These are phyloP conservation scores for Cervus canadensis DNA, from an alignment of 2,113 vertebrate genomes.

Conservation along the genomic window DNA sequence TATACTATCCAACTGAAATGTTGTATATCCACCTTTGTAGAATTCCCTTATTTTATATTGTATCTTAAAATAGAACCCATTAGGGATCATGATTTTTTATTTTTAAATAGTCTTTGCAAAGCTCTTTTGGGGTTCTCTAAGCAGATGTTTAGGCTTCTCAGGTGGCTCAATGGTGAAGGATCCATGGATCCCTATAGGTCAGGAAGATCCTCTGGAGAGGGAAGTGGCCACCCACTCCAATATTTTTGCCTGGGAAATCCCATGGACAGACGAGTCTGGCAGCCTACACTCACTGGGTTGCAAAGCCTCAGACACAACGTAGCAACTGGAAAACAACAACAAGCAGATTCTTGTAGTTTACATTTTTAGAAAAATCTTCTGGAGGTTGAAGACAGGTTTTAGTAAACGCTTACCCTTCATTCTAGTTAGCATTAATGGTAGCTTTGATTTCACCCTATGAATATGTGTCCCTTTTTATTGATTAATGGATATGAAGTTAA, in stretches of 20 bases:
- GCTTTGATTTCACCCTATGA: background rate
- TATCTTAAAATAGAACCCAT: slow-evolving; percentile 55
- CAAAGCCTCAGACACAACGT: background rate
- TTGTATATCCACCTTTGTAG: slow-evolving; percentile 1
- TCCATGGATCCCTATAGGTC: background rate
- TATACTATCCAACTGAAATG: background rate
- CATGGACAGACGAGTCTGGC: background rate
- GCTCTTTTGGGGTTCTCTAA: slow-evolving; percentile 42
- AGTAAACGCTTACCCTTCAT: background rate
- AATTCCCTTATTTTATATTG: slow-evolving; percentile 21
- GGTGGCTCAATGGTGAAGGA: background rate
- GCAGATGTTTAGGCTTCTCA: background rate
- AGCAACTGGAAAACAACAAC: background rate
- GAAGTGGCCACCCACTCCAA: background rate
- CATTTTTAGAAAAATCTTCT: slow-evolving; percentile 41
- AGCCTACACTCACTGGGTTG: background rate
- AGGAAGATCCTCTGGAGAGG: background rate
- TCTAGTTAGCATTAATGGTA: background rate
- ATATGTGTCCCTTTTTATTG: background rate
- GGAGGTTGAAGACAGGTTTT: slow-evolving; percentile 33
- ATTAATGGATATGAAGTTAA: background rate
- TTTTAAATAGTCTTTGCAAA: background rate
- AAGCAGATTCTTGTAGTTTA: slow-evolving; percentile 18
- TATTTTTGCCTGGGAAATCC: background rate
- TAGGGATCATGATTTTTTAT: slow-evolving; percentile 36